Percentiles rank a stretch among this genome's conserved stretches.
These are phyloP conservation scores for Miniopterus natalensis DNA, from an alignment of 2,113 vertebrate species.

Conservation along the genomic window DNA sequence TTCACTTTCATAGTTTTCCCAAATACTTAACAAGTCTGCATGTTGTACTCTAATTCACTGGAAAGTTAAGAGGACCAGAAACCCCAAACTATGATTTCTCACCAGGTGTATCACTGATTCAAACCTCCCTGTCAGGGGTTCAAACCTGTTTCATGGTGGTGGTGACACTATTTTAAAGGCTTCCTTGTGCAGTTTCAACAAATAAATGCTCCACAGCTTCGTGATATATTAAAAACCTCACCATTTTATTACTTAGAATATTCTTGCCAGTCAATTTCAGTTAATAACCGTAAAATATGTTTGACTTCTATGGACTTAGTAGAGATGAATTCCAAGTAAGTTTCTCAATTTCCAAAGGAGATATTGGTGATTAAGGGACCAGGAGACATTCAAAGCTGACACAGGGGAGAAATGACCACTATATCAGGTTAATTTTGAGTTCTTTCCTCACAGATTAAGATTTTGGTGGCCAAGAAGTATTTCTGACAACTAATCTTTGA, in stretches of 20 bases:
- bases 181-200: background rate
- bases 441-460: background rate
- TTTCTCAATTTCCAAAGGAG: background rate
- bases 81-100: background rate
- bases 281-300: constrained; percentile 11
- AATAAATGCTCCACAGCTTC: background rate
- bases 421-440: constrained; percentile 18
- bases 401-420: background rate
- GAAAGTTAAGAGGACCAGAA: constrained; percentile 3
- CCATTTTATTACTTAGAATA: constrained; percentile 39
- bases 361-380: background rate
- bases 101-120: background rate
- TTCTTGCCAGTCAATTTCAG: constrained; percentile 17
- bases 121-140: background rate
- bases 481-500: constrained; percentile 49
- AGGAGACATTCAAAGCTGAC: background rate
- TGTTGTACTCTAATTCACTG: background rate
- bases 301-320: constrained; percentile 15
- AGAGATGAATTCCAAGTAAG: constrained; percentile 39
- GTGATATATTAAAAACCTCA: constrained; percentile 1
- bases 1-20: background rate
- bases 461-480: background rate
- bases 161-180: background rate
- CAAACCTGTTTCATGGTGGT: background rate
- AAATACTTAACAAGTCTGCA: background rate